A percentile compares a stretch with the other conserved stretches of the same genome.
phyloP scores from a whole-genome alignment of 2,113 vertebrate species.

The Macaca nemestrina region DNA sequence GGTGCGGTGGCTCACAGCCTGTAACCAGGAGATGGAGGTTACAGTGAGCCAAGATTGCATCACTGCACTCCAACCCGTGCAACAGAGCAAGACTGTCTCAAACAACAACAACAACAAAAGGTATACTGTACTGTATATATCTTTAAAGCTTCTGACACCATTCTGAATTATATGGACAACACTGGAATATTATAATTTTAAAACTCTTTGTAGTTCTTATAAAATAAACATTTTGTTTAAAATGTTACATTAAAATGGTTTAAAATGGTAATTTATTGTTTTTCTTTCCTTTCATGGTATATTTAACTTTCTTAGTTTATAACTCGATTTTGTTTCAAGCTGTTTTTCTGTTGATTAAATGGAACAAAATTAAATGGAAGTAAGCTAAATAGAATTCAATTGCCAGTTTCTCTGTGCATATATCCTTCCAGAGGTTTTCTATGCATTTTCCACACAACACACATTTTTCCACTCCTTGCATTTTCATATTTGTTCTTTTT shows the following conservation, averaged over 20 bases:
- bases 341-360: neutral
- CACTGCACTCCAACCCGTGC: too few species aligned
- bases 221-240: neutral
- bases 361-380: neutral
- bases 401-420: neutral
- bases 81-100: too few species aligned
- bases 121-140: neutral
- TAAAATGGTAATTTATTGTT: neutral
- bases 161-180: neutral
- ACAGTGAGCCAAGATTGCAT: too few species aligned
- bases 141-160: neutral
- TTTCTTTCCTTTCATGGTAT: neutral
- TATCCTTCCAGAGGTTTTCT: neutral
- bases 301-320: neutral
- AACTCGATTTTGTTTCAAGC: neutral
- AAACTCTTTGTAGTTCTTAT: neutral
- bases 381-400: neutral
- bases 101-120: too few species aligned
- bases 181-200: neutral
- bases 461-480: neutral
- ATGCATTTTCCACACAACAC: neutral
- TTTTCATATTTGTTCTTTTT: neutral
- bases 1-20: too few species aligned
- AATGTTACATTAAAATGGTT: slow-evolving; percentile 2
- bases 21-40: too few species aligned